A percentile compares a stretch with the other conserved stretches of the same genome.
These are phyloP conservation scores for Brevipalpus yothersi DNA, from an alignment of 1,140 invertebrate genomes.

Conservation along the genomic window DNA sequence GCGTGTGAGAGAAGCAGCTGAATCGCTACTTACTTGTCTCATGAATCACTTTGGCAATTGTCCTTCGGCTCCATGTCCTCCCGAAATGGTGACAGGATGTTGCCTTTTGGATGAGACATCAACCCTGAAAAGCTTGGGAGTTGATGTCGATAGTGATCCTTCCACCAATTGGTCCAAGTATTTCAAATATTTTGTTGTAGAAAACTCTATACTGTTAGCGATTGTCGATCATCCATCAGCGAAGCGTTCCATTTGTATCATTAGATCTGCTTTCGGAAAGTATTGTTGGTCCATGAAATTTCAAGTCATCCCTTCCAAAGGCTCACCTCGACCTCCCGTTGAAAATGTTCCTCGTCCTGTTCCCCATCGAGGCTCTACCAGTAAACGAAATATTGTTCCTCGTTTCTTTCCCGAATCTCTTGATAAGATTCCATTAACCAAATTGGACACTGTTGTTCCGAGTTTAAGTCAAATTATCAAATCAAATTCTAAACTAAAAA, in stretches of 20 bases:
- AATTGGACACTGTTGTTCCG: constrained; percentile 26
- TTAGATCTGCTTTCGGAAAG: constrained; percentile 69
- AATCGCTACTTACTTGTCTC: constrained; percentile 52
- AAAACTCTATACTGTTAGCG: constrained; percentile 64
- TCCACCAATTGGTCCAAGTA: constrained; percentile 1
- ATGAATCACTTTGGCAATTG: constrained; percentile 11
- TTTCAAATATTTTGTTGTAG: constrained; percentile 50
- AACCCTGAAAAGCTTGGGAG: constrained; percentile 1
- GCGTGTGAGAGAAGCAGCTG: constrained; percentile 81
- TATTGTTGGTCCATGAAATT: constrained; percentile 82
- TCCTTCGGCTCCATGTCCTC: constrained; percentile 3
- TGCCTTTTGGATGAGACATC: constrained; percentile 8
- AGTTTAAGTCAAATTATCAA: constrained; percentile 3
- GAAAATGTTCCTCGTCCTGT: neutral
- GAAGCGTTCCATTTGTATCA: constrained; percentile 22
- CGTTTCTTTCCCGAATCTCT: constrained; percentile 58
- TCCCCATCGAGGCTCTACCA: neutral
- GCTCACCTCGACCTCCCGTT: neutral
- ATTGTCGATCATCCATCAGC: constrained; percentile 53
- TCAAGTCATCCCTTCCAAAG: constrained; percentile 1
- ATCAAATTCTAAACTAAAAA: neutral
- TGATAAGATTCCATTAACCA: constrained; percentile 47
- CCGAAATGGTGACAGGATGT: constrained; percentile 9
- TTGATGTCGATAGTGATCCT: neutral
- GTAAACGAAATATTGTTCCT: constrained; percentile 30